phyloP scores from a whole-genome alignment of 2,888 invertebrate genomes.

The Nezara viridula region DNA sequence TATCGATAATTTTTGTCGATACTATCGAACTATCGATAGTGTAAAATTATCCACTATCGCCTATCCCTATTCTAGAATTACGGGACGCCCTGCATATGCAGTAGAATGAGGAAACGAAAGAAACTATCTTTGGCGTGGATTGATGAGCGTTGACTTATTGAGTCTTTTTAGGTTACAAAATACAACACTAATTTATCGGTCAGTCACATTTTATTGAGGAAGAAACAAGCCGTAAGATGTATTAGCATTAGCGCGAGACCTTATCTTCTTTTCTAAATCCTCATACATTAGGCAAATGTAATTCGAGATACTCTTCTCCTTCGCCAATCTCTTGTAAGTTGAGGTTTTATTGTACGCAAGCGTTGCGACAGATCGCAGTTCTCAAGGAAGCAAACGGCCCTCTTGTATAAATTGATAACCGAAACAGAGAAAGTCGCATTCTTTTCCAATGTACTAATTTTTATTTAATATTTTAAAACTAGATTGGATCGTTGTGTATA shows the following conservation, averaged over 20 bases:
- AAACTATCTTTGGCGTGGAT: neutral
- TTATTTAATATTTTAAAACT: too few relatives aligned
- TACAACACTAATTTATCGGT: neutral
- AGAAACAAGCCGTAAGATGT: slow-evolving; percentile 4
- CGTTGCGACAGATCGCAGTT: neutral
- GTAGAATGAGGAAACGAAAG: neutral
- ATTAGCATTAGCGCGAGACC: neutral
- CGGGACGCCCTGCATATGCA: too few relatives aligned
- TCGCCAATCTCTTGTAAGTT: neutral
- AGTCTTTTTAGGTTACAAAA: neutral
- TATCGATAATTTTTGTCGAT: too few relatives aligned
- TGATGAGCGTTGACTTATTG: neutral
- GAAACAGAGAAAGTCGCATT: neutral
- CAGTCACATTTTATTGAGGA: slow-evolving; percentile 4
- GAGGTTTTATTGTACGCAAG: neutral
- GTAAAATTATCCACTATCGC: too few relatives aligned
- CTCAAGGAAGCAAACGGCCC: slow-evolving; percentile 1
- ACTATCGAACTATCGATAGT: too few relatives aligned
- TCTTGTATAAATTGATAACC: slow-evolving; percentile 19
- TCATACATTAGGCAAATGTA: slow-evolving; percentile 40
- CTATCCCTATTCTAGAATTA: too few relatives aligned
- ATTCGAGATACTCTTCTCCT: neutral
- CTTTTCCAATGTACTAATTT: too few relatives aligned
- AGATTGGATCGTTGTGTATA: too few relatives aligned
- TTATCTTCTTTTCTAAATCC: neutral